These are phyloP conservation scores for Eulemur macaco DNA, from an alignment of 2,113 vertebrate species.

Conservation along the genomic window DNA sequence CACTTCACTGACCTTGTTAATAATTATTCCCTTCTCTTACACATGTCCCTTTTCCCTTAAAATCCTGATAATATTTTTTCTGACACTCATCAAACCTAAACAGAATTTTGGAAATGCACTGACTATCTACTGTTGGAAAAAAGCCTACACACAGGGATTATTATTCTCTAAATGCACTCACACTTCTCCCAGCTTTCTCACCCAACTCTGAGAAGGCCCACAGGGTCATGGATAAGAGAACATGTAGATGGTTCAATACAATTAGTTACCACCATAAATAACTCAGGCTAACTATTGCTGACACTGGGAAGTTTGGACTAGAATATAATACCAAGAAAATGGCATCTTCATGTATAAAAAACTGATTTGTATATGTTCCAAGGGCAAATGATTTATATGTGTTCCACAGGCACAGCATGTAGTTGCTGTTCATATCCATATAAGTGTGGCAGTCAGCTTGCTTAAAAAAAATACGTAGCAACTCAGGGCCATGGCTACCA, in stretches of 20 bases:
- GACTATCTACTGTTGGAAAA: not conserved
- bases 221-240: not conserved
- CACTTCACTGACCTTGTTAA: not conserved
- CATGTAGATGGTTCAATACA: not conserved
- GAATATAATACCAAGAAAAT: constrained; percentile 1
- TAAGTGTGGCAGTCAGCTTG: not conserved
- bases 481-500: not conserved
- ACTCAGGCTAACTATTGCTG: not conserved
- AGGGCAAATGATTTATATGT: not conserved
- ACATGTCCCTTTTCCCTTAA: not conserved
- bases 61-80: not conserved
- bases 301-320: not conserved
- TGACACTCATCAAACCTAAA: not conserved
- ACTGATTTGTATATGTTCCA: not conserved
- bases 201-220: not conserved
- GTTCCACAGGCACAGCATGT: not conserved
- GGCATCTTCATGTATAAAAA: constrained; percentile 33
- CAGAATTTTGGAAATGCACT: constrained; percentile 9
- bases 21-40: constrained; percentile 24
- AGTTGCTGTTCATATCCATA: not conserved
- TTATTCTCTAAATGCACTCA: not conserved
- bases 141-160: not conserved
- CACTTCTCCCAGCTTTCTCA: not conserved
- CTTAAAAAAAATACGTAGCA: not conserved
- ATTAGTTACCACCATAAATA: constrained; percentile 18